Conservation (phyloP, 2,888 invertebrate genomes). For the Bruchidius siliquastri region DNA sequence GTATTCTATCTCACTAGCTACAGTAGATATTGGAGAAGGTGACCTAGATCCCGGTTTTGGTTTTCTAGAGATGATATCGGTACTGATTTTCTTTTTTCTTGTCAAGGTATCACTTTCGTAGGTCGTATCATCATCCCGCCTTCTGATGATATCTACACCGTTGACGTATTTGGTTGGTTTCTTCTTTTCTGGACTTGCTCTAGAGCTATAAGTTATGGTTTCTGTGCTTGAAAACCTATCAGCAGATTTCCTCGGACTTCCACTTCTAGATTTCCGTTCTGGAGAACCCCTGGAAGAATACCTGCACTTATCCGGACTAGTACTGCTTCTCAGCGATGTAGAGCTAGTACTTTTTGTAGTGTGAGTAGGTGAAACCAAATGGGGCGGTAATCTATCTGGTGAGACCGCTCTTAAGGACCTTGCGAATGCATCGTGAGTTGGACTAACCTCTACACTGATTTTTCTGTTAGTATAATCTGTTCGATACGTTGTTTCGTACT, state of each 20-base stretch:
- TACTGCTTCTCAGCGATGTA: conserved; percentile 53
- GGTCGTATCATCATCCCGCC: not conserved
- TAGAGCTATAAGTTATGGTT: conserved; percentile 25
- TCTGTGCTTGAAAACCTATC: conserved; percentile 32
- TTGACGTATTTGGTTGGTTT: conserved; percentile 9
- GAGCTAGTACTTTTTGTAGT: conserved; percentile 49
- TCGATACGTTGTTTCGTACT: conserved; percentile 54
- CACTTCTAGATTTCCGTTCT: conserved; percentile 31
- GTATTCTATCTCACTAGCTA: conserved; percentile 54
- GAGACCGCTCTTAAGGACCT: conserved; percentile 65
- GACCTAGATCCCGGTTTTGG: conserved; percentile 29
- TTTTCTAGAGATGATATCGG: conserved; percentile 31
- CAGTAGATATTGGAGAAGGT: conserved; percentile 37
- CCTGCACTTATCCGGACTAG: conserved; percentile 40
- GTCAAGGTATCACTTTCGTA: conserved; percentile 27
- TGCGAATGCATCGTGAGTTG: conserved; percentile 73
- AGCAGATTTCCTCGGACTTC: conserved; percentile 29
- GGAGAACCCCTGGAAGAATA: conserved; percentile 31
- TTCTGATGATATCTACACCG: not conserved
- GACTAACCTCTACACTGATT: conserved; percentile 62
- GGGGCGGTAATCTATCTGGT: conserved; percentile 48
- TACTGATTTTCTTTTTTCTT: conserved; percentile 16
- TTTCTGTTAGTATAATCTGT: conserved; percentile 54
- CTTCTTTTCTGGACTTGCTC: conserved; percentile 16
- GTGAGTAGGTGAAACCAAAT: conserved; percentile 55